Conservation (phyloP, 2,113 vertebrate genomes). For the Pelmatolapia mariae region DNA sequence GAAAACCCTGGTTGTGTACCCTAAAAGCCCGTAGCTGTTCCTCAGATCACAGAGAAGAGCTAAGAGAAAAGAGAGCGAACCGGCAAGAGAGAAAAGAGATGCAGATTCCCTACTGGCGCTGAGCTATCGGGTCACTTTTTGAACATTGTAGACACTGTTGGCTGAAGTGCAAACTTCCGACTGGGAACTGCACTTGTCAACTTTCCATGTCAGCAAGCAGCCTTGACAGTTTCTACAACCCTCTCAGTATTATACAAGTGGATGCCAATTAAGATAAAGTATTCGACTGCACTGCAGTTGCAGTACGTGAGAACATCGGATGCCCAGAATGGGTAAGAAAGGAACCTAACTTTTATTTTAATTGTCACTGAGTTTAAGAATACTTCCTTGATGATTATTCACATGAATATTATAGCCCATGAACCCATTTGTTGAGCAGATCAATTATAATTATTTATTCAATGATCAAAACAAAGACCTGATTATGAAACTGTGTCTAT, state of each 20-base stretch:
- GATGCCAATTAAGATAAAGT: background rate
- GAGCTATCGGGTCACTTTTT: constrained; percentile 3
- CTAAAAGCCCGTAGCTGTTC: constrained; percentile 1
- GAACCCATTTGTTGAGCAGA: background rate
- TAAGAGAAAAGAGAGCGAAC: background rate
- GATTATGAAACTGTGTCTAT: background rate
- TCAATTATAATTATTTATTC: background rate
- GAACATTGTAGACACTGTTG: background rate
- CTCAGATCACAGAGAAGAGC: constrained; percentile 10
- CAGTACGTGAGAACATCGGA: background rate
- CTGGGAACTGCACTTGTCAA: background rate
- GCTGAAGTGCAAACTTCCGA: background rate
- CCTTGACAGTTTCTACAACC: background rate
- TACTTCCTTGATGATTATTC: background rate
- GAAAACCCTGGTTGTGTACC: constrained; percentile 12
- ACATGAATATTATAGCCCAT: fast-evolving
- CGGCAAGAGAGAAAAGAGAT: background rate
- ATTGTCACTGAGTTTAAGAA: background rate
- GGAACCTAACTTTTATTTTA: background rate
- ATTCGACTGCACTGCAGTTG: background rate
- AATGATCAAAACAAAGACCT: background rate
- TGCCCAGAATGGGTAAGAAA: background rate
- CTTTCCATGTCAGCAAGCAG: background rate
- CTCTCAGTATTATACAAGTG: background rate
- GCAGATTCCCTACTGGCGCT: background rate